These are phyloP conservation scores for Napeogenes sylphis DNA, from an alignment of 2,888 invertebrate species.

Conservation along the genomic window DNA sequence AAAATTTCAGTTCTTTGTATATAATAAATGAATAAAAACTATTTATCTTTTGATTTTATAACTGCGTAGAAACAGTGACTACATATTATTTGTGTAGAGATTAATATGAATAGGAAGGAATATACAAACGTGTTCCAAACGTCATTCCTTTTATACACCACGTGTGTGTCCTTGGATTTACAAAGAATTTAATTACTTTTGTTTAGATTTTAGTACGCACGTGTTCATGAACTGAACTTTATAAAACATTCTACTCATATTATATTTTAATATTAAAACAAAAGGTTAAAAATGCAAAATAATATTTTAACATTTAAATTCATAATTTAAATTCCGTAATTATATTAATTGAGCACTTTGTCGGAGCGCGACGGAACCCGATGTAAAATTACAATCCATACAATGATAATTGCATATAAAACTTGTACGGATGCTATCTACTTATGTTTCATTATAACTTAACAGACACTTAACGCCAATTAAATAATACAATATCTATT, in stretches of 20 bases:
- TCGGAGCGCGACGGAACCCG: conserved; percentile 42
- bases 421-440: conserved; percentile 63
- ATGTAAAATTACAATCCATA: conserved; percentile 53
- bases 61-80: conserved; percentile 6
- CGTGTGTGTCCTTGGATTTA: conserved; percentile 56
- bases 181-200: conserved; percentile 59
- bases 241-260: too few relatives aligned
- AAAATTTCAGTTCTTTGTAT: too few relatives aligned
- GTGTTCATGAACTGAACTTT: conserved; percentile 28
- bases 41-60: neutral
- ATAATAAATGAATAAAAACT: too few relatives aligned
- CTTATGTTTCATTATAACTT: conserved; percentile 69
- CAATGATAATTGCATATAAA: conserved; percentile 63
- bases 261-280: too few relatives aligned
- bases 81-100: neutral
- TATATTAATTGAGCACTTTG: conserved; percentile 51
- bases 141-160: conserved; percentile 36
- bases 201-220: conserved; percentile 46
- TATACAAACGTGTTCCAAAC: conserved; percentile 24
- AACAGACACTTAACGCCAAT: conserved; percentile 73
- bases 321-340: conserved; percentile 51
- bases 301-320: conserved; percentile 25
- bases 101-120: conserved; percentile 8
- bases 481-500: conserved; percentile 46
- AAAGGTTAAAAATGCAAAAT: conserved; percentile 6